Evolutionary conservation across 2,888 invertebrate species (phyloP), one percentile per base, ranked within the genome.

Genomic region (Sphecodes monilicornis): DNA sequence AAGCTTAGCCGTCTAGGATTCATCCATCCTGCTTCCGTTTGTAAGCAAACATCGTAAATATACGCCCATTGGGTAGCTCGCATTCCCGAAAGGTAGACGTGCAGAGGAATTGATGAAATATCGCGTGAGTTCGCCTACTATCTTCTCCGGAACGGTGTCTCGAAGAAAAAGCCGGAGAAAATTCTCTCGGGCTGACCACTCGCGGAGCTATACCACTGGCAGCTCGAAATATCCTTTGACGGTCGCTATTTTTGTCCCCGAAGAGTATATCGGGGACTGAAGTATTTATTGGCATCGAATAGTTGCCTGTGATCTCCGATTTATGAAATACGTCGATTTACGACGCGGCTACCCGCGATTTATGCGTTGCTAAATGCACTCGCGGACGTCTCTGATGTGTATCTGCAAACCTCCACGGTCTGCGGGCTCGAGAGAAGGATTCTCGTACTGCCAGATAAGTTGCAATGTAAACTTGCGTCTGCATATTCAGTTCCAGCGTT

Each of bases 21-120:
- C 80, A 84, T 84, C 70, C 73, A 54, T 84, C 73, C 80, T 50
- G n/a, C 66, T 76, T 78, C 79, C 76, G 69, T 68, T 66, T 78
- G 46, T 75, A 72, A 76, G 75, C 84, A 71, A 86, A 86, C 80
- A 80, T 84, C 81, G 88, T 85, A 72, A 88, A 82, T 80, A 88
- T 64, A 77, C 36, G 26, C 70, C 77, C 36, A 11, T 10, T 2
- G n/a, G 57, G 36, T 57, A 43, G 26, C 68, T 69, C 60, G 39
- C 64, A 54, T 74, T 70, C 75, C 26, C 10, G 43, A n/a, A 26
- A 83, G 43, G 69, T 66, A 36, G 66, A 66, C 36, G 66, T 36
- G 36, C 66, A 4, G 64, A 70, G 70, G 41, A 76, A 85, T 76
- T 70, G 79, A 74, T 73, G 84, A 84, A 76, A 85, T 73, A 85